These are phyloP conservation scores for Drosophila tanythrix DNA, from an alignment of 2,888 invertebrate species.

Conservation along the genomic window DNA sequence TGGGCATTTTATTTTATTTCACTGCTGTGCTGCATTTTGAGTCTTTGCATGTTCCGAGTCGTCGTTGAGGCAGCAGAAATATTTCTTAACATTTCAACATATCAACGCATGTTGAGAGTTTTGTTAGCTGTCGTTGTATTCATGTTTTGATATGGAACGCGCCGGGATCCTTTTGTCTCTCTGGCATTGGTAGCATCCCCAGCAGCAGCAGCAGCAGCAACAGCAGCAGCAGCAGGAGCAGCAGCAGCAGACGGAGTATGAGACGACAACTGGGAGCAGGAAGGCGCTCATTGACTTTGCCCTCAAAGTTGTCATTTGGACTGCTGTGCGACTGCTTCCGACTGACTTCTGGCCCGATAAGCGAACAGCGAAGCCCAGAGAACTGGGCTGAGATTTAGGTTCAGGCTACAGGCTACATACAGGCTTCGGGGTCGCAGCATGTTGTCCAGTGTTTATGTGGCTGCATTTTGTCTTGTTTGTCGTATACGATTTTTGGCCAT, in stretches of 20 bases:
- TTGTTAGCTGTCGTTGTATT: slow-evolving; percentile 83
- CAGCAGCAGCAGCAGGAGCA: background rate
- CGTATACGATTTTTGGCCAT: slow-evolving; percentile 55
- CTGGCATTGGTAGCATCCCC: slow-evolving; percentile 29
- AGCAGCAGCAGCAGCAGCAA: slow-evolving; percentile 2
- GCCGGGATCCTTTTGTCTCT: slow-evolving; percentile 80
- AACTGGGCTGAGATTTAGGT: slow-evolving; percentile 48
- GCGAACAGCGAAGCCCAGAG: slow-evolving; percentile 15
- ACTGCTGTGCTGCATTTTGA: slow-evolving; percentile 51
- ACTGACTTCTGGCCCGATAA: slow-evolving; percentile 61
- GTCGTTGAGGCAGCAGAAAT: slow-evolving; percentile 55
- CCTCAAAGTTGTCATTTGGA: slow-evolving; percentile 79
- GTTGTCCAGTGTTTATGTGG: slow-evolving; percentile 77
- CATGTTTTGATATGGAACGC: slow-evolving; percentile 83
- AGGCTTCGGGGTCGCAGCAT: slow-evolving; percentile 74
- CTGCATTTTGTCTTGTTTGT: slow-evolving; percentile 59
- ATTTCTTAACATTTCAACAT: slow-evolving; percentile 79
- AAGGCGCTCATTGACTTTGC: slow-evolving; percentile 80
- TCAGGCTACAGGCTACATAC: slow-evolving; percentile 26
- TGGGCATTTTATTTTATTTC: slow-evolving; percentile 35
- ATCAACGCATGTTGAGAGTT: slow-evolving; percentile 80
- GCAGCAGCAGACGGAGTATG: slow-evolving; percentile 20
- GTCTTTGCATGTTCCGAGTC: slow-evolving; percentile 61
- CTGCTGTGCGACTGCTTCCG: slow-evolving; percentile 61
- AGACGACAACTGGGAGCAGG: slow-evolving; percentile 69